Conservation (phyloP, 2,113 vertebrate genomes). For the Podarcis raffonei region DNA sequence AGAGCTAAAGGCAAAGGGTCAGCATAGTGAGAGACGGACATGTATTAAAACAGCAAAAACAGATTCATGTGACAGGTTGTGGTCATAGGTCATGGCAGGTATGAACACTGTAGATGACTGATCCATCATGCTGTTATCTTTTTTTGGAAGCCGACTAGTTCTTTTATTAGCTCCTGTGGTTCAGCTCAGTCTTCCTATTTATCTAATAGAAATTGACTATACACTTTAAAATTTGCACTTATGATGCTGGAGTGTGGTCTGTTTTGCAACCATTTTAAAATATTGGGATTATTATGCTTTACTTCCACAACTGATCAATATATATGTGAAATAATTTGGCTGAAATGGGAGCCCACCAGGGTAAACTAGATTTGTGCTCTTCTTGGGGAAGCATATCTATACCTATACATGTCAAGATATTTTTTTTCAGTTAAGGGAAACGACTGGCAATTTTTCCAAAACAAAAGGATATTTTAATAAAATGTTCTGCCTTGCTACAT, state of each 20-base stretch:
- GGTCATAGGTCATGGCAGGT: too few species aligned
- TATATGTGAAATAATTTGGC: background rate
- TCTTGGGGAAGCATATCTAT: background rate
- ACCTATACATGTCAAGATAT: background rate
- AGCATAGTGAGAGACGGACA: too few species aligned
- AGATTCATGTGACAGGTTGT: too few species aligned
- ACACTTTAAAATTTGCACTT: background rate
- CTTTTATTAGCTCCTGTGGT: background rate
- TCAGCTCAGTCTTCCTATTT: background rate
- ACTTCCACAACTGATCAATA: background rate
- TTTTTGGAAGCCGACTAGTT: background rate
- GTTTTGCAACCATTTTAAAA: background rate
- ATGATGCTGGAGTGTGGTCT: background rate
- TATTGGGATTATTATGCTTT: background rate
- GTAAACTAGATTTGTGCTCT: background rate
- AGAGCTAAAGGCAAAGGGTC: too few species aligned
- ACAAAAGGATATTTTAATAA: background rate
- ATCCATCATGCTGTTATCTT: too few species aligned
- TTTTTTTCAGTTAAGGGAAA: background rate
- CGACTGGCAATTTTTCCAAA: background rate
- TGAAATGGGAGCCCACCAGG: background rate
- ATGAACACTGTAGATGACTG: too few species aligned
- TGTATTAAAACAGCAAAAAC: too few species aligned
- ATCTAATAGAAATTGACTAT: background rate
- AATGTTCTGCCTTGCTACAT: background rate